Base-by-base conservation (phyloP, 2,797 vertebrate species). In the Acropternis orthonyx region DNA sequence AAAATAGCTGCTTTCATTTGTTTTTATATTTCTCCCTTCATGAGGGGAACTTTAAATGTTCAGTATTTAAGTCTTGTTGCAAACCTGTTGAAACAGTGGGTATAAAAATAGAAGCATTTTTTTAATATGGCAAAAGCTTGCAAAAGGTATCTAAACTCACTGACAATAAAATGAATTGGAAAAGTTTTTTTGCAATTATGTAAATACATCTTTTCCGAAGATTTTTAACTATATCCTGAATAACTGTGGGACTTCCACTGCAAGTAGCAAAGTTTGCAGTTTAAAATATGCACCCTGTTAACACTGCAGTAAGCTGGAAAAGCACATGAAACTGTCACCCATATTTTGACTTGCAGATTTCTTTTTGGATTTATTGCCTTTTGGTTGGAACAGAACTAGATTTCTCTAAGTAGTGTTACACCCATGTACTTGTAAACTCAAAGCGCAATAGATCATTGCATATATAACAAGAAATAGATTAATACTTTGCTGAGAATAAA, bases 11-110 rank as follows among this genome's bases (percentile, higher is more conserved):
- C 66, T 95, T 93, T 89, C 21, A 10, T 88, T 94, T 78, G 59
- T n/a, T 89, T 95, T 93, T 86, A 5, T 73, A 82, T 85, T 93
- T 80, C 39, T 92, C 32, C 92, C 49, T 72, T 93, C 58, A 43
- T 88, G 88, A 87, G 76, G 24, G 61, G 56, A 68, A 67, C 89
- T 91, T 89, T 95, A 74, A 76, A 52, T 59, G 65, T 93, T 93
- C 54, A 44, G 44, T 89, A 68, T 91, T 93, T 88, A 88, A 52
- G 19, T 28, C 39, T 7, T 95, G 81, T 61, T 80, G 61, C 88
- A 96, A 93, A 89, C n/a, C 43, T 89, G 61, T 92, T 95, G 87
- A 86, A 94, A 94, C 39, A 91, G 94, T 62, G 39, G 14, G 7
- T 74, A 43, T 82, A 92, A 96, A 95, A 94, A 54, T 62, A 80